These are phyloP conservation scores for Heterotis niloticus DNA, from an alignment of 2,113 vertebrate genomes.

Conservation along the genomic window DNA sequence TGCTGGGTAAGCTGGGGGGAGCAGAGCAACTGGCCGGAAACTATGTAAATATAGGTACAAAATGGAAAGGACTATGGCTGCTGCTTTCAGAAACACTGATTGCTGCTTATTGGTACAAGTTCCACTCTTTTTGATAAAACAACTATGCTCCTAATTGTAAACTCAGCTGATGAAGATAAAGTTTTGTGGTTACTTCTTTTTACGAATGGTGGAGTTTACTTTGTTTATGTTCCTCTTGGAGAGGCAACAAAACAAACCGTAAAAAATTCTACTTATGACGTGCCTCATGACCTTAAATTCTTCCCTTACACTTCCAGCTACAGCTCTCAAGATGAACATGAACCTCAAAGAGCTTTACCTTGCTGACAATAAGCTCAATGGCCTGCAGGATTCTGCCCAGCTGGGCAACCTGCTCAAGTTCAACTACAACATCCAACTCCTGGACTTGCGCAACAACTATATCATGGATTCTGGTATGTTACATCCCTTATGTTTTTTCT, in stretches of 20 bases:
- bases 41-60: background rate
- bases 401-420: constrained; percentile 90
- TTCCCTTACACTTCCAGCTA: constrained; percentile 63
- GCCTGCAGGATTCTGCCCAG: constrained; percentile 88
- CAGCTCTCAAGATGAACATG: constrained; percentile 94
- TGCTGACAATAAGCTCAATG: constrained; percentile 88
- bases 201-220: too few relatives aligned
- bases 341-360: constrained; percentile 86
- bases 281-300: background rate
- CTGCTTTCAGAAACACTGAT: too few relatives aligned
- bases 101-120: background rate
- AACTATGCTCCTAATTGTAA: too few relatives aligned
- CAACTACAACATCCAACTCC: constrained; percentile 87
- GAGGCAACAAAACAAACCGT: background rate
- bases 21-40: background rate
- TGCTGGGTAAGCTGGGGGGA: constrained; percentile 73
- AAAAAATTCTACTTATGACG: background rate
- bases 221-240: background rate
- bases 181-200: too few relatives aligned
- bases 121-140: background rate
- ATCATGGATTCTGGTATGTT: constrained; percentile 83
- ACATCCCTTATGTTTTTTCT: background rate
- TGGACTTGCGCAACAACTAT: constrained; percentile 90
- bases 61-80: background rate
- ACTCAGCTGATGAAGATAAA: too few relatives aligned